Evolutionary conservation across 1,140 invertebrate genomes (phyloP).

Genomic region (Rhyacophila brunnea): DNA sequence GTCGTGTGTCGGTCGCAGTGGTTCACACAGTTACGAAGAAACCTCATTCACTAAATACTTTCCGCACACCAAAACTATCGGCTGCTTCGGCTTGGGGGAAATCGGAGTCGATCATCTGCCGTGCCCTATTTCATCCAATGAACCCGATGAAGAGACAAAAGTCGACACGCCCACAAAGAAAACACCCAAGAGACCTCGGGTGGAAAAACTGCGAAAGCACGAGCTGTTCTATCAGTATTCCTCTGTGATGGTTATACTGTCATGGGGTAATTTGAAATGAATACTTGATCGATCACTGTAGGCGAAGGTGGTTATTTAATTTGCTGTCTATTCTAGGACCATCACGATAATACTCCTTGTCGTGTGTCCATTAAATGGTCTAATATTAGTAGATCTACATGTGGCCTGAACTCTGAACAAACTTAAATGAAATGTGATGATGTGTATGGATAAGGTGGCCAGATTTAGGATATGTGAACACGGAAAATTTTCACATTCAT

Average conservation of each 20-base stretch:
- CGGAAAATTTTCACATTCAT: no score
- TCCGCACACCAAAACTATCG: slow-evolving; percentile 43
- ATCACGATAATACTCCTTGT: no score
- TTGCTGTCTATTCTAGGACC: no score
- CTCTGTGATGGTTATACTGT: slow-evolving; percentile 17
- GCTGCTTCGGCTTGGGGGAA: slow-evolving; percentile 48
- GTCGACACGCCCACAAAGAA: neutral
- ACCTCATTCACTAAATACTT: slow-evolving; percentile 43
- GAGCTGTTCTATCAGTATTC: slow-evolving; percentile 10
- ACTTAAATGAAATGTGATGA: no score
- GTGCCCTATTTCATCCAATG: slow-evolving; percentile 27
- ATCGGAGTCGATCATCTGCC: slow-evolving; percentile 34
- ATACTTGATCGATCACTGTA: no score
- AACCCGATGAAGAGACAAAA: neutral
- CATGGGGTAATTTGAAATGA: slow-evolving; percentile 15
- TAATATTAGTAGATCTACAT: no score
- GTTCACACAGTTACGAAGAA: slow-evolving; percentile 43
- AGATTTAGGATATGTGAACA: no score
- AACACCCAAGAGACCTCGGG: neutral
- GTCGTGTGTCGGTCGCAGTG: slow-evolving; percentile 48
- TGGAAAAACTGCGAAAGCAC: neutral
- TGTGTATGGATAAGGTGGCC: no score
- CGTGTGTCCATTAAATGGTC: no score
- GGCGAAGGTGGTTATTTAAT: no score
- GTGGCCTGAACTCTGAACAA: no score